Conservation (phyloP, 1,140 invertebrate species). For the Aphidius ervi region DNA sequence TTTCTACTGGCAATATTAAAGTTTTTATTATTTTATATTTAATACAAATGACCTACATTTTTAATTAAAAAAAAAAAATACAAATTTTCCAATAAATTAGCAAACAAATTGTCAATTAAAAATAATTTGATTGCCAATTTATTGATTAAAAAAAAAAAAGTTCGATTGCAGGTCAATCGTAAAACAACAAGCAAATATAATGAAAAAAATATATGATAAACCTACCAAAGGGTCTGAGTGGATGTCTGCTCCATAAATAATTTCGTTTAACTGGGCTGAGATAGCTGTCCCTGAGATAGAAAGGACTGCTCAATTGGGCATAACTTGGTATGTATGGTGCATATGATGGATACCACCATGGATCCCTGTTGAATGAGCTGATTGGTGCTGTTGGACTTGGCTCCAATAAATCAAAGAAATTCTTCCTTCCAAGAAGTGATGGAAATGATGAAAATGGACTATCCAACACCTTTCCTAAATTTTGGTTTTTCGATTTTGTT, state of each 20-base stretch:
- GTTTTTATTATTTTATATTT: too few species aligned
- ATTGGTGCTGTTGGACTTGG: constrained; percentile 71
- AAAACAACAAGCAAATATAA: too few species aligned
- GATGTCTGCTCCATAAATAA: constrained; percentile 84
- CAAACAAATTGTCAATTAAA: too few species aligned
- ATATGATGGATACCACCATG: constrained; percentile 80
- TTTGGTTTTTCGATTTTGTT: constrained; percentile 7
- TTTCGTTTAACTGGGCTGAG: constrained; percentile 82
- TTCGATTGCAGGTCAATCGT: too few species aligned
- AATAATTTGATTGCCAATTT: too few species aligned
- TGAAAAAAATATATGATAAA: constrained; percentile 21
- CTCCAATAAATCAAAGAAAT: constrained; percentile 70
- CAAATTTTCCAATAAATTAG: too few species aligned
- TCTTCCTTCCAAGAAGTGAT: constrained; percentile 56
- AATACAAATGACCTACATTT: too few species aligned
- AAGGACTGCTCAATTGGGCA: constrained; percentile 62
- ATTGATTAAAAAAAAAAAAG: constrained; percentile 1
- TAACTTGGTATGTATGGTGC: constrained; percentile 64
- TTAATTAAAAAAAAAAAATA: too few species aligned
- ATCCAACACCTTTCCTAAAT: constrained; percentile 43
- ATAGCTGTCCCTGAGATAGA: constrained; percentile 79
- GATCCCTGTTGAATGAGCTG: constrained; percentile 74
- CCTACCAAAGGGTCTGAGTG: constrained; percentile 79
- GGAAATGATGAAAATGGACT: constrained; percentile 35
- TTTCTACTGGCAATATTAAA: too few species aligned